Base-by-base conservation (phyloP, 2,113 vertebrate species). In the Psittacus erithacus region DNA sequence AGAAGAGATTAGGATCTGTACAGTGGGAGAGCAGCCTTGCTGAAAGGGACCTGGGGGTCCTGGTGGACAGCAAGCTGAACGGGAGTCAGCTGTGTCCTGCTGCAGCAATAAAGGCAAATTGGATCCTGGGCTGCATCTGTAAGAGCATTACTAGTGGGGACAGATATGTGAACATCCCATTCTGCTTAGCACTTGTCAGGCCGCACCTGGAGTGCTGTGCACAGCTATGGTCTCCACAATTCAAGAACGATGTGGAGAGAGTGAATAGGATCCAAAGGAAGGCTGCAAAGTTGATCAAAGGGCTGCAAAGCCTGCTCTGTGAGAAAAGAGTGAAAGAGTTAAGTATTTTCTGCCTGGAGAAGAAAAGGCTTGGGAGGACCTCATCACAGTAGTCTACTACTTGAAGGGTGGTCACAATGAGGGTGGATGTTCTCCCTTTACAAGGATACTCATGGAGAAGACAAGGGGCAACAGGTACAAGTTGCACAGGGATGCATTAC, bases 151-250 rank as follows among this genome's bases (percentile, higher is more conserved):
- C 18, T 77, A 44, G 18, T 43, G 68, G 57, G 13, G 46, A n/a
- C 22, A 83, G 59, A 60, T 43, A 14, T 4, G 0, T 2, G 44
- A 53, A 23, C 3, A 8, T 50, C 16, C 8, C 46, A n/a, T 13
- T 71, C 31, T 39, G 24, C 24, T 82, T 27, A 78, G 25, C 2
- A 1, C 5, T n/a, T 53, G 15, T 23, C 29, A 31, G 39, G 53
- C 14, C 18, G 55, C 29, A 39, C 1, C 19, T 31, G 15, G 29
- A 78, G 60, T 50, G 8, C 18, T n/a, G 14, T 55, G 24, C 1
- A 1, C 6, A 78, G 9, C 16, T 43, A 16, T 52, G 35, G 18
- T 50, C 10, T 50, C 15, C 35, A 13, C 24, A 85, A 38, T 49
- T 74, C 6, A 18, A 24, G 71, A 53, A 77, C 52, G 5, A 8